phyloP scores from a whole-genome alignment of 2,888 invertebrate species.

The Andrena chrysosceles region DNA sequence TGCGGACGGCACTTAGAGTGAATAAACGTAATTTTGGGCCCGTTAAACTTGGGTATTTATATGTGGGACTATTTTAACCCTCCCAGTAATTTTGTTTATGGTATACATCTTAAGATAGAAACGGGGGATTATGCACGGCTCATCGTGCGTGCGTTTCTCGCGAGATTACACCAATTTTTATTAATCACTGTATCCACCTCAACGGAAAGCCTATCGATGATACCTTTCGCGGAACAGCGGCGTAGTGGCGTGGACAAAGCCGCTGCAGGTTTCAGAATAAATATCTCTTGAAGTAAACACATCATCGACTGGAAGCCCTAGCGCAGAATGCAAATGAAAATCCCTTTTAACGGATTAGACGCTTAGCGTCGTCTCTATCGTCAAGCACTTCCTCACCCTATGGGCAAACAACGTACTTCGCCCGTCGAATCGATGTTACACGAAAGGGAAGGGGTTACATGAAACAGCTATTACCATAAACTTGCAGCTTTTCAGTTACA shows the following conservation, averaged over 20 bases:
- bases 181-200: background rate
- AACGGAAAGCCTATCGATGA: background rate
- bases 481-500: background rate
- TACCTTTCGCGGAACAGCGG: background rate
- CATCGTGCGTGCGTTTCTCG: background rate
- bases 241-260: background rate
- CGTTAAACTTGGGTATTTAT: conserved; percentile 1
- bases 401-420: conserved; percentile 11
- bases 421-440: conserved; percentile 17
- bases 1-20: background rate
- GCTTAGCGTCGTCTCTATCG: conserved; percentile 19
- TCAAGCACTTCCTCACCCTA: conserved; percentile 10
- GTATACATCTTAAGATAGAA: background rate
- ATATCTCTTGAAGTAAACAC: conserved; percentile 9
- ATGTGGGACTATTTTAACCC: background rate
- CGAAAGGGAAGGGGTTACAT: background rate
- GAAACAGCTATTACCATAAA: background rate
- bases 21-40: background rate
- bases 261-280: conserved; percentile 10
- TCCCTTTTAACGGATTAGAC: conserved; percentile 46
- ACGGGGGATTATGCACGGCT: background rate
- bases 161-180: background rate
- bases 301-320: conserved; percentile 34
- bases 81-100: background rate
- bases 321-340: conserved; percentile 33